Evolutionary conservation across 2,797 vertebrate genomes (phyloP).

Genomic region (Sebastes baramenuke): DNA sequence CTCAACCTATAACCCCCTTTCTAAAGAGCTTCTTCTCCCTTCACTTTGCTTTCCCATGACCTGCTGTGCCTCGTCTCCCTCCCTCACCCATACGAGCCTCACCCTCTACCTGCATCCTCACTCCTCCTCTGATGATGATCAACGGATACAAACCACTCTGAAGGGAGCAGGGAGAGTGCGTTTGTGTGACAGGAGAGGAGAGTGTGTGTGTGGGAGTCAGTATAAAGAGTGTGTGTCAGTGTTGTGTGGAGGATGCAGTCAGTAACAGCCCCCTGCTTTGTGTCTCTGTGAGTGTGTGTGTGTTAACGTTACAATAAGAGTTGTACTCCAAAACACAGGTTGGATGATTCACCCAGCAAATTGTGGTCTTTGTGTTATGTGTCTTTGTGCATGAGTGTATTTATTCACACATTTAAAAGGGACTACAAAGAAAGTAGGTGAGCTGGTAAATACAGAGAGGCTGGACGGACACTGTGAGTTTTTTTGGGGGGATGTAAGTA

Average conservation of each 20-base stretch:
- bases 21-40: not conserved
- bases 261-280: slow-evolving; percentile 55
- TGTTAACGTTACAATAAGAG: slow-evolving; percentile 35
- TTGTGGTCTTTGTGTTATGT: slow-evolving; percentile 10
- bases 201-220: slow-evolving; percentile 66
- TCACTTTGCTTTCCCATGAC: not conserved
- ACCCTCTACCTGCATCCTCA: slow-evolving; percentile 37
- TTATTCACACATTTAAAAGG: slow-evolving; percentile 54
- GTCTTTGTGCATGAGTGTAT: slow-evolving; percentile 38
- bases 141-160: slow-evolving; percentile 62
- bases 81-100: slow-evolving; percentile 17
- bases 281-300: slow-evolving; percentile 38
- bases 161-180: slow-evolving; percentile 40
- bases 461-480: slow-evolving; percentile 12
- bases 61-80: slow-evolving; percentile 5
- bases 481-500: not conserved
- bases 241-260: slow-evolving; percentile 72
- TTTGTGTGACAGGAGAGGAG: slow-evolving; percentile 49
- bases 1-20: slow-evolving; percentile 17
- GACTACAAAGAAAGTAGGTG: slow-evolving; percentile 40
- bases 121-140: slow-evolving; percentile 35
- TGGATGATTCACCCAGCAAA: slow-evolving; percentile 63
- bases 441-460: slow-evolving; percentile 30
- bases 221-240: slow-evolving; percentile 63
- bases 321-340: slow-evolving; percentile 46